Base-by-base conservation (phyloP, 1,140 invertebrate species). In the Papilio glaucus region DNA sequence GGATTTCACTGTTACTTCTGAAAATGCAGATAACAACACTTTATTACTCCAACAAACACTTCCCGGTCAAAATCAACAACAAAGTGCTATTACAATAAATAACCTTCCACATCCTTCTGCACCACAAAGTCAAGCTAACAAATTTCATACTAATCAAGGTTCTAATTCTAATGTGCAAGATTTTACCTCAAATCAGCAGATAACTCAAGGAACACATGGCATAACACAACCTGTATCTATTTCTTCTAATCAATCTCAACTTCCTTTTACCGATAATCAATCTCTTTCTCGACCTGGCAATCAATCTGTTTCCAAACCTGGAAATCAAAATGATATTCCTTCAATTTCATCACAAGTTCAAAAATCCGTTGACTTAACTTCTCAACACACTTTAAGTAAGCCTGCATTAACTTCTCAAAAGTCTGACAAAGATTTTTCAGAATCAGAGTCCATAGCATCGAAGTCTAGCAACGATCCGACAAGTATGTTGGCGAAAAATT, bases 381-480 rank as follows among this genome's bases (percentile, higher is more conserved):
- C 78, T 24, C 72, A 72, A 53, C 77, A 73, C 53, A 81, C 71
- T 80, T 41, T 73, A n/a, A 78, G 69, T 39, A 89, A 89, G 77
- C 75, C 82, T 12, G 67, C 75, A 67, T 83, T 84, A 77, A 61
- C 77, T 62, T 57, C 76, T 29, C 85, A 85, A 78, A 91, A 89
- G 76, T 73, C 81, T 69, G 89, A 91, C 68, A 91, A 89, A 73
- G 87, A 91, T 41, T 68, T 86, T 72, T 86, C 85, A 8, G 89
- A 91, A 79, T 82, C 88, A 39, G 89, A 91, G 83, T 88, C 88
- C 24, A 75, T 88, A 53, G 83, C 82, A 62, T 85, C 86, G 39
- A 91, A 90, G 72, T 87, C 85, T 63, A 89, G 83, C 65, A 82
- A 77, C 45, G 89, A 89, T 71, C 83, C 89, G 42, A 67, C 80